phyloP scores from a whole-genome alignment of 2,888 invertebrate species.

The Lycophotia porphyrea region DNA sequence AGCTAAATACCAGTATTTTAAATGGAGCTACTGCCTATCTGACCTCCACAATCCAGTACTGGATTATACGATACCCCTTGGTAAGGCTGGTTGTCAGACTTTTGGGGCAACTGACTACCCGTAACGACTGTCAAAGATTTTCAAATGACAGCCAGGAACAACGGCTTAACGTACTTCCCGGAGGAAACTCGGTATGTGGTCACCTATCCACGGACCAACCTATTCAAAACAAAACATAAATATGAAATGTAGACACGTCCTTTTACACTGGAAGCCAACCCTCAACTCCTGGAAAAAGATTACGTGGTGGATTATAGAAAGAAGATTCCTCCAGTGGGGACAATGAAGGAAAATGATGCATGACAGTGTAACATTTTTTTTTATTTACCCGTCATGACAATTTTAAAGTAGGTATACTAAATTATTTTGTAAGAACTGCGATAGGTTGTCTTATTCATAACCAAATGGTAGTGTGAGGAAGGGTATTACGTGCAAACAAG shows the following conservation, averaged over 20 bases:
- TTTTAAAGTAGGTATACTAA: neutral
- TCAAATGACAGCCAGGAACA: too few relatives aligned
- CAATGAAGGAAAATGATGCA: neutral
- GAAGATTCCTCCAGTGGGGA: neutral
- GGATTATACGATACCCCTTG: too few relatives aligned
- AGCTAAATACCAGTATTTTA: too few relatives aligned
- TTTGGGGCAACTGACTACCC: too few relatives aligned
- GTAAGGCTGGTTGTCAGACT: too few relatives aligned
- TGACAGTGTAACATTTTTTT: neutral
- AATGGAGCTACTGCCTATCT: too few relatives aligned
- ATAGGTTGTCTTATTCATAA: constrained; percentile 22
- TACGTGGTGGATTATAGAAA: neutral
- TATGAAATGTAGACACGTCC: neutral
- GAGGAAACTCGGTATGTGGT: too few relatives aligned
- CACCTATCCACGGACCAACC: too few relatives aligned
- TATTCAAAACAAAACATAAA: neutral
- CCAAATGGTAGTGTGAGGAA: neutral
- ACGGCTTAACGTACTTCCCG: too few relatives aligned
- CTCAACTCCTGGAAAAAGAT: neutral
- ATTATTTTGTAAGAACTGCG: neutral
- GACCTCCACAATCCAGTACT: too few relatives aligned
- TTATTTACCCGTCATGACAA: neutral
- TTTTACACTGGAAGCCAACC: neutral
- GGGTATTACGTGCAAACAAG: constrained; percentile 30
- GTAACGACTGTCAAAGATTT: too few relatives aligned